Conservation (phyloP, 35 echinoderm and acorn worm species). For the Nesometra sesokonis region DNA sequence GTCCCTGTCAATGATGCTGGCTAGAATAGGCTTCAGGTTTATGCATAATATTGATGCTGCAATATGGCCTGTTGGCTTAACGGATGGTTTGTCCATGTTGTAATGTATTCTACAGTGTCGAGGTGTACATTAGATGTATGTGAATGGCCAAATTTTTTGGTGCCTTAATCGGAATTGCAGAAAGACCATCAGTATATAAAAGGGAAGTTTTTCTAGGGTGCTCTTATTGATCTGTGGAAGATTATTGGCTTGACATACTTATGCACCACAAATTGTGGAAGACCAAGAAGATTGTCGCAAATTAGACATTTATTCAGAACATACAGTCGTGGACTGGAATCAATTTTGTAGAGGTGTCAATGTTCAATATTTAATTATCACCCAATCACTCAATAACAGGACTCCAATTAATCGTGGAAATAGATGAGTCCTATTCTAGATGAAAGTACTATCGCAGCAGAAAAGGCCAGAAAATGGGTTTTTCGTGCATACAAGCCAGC, state of each 20-base stretch:
- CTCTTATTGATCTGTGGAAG: constrained; percentile 8
- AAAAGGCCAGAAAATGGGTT: background rate
- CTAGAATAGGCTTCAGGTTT: no score
- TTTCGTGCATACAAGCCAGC: background rate
- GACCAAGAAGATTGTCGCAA: background rate
- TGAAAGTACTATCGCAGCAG: constrained; percentile 1
- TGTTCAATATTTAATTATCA: background rate
- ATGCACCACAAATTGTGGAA: background rate
- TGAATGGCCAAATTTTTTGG: background rate
- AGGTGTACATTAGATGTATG: no score
- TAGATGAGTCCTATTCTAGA: background rate
- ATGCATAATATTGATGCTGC: no score
- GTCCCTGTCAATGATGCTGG: no score
- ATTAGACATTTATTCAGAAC: background rate
- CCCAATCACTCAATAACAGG: background rate
- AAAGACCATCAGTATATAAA: background rate
- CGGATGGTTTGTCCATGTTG: no score
- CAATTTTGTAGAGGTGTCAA: constrained; percentile 7
- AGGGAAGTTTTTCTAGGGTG: constrained; percentile 9
- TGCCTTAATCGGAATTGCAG: background rate
- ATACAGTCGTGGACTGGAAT: constrained; percentile 8
- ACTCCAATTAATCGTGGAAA: background rate
- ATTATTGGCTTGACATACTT: background rate
- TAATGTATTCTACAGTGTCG: no score
- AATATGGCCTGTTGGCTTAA: no score